phyloP scores from a whole-genome alignment of 2,888 invertebrate species.

The Lasioglossum calceatum region DNA sequence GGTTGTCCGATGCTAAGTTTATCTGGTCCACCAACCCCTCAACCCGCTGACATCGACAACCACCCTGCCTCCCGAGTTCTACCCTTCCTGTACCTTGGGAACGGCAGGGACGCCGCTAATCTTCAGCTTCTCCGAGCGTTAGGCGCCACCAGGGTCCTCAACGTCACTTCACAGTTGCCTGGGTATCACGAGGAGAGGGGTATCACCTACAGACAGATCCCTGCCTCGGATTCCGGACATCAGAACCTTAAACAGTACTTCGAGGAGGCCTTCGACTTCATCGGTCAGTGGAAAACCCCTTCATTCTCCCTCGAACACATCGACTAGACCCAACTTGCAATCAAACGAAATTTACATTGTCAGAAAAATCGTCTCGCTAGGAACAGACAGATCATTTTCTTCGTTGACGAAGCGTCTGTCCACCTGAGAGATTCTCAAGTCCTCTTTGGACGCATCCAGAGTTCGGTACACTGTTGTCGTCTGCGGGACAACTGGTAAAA shows the following conservation, averaged over 20 bases:
- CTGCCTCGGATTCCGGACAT: conserved; percentile 92
- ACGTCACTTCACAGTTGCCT: conserved; percentile 92
- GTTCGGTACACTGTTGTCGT: not conserved
- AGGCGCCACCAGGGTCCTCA: conserved; percentile 91
- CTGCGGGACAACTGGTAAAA: not conserved
- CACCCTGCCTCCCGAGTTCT: conserved; percentile 92
- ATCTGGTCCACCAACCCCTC: conserved; percentile 77
- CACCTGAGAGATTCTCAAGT: not conserved
- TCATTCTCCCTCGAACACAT: not conserved
- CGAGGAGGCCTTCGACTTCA: conserved; percentile 94
- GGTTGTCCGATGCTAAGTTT: conserved; percentile 79
- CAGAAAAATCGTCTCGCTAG: not conserved
- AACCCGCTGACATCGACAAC: conserved; percentile 88
- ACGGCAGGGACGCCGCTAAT: conserved; percentile 92
- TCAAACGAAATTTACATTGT: too few species aligned
- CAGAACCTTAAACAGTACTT: conserved; percentile 96
- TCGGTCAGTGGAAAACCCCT: conserved; percentile 87
- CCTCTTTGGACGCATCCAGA: not conserved
- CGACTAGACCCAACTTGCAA: too few species aligned
- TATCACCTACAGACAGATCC: conserved; percentile 91
- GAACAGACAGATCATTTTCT: not conserved
- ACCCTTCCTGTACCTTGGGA: conserved; percentile 93
- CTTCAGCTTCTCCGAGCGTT: conserved; percentile 87
- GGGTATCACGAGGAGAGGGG: conserved; percentile 89
- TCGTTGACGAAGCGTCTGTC: not conserved